These are phyloP conservation scores for Drosophila persimilis DNA, from an alignment of 1,140 invertebrate species.

Conservation along the genomic window DNA sequence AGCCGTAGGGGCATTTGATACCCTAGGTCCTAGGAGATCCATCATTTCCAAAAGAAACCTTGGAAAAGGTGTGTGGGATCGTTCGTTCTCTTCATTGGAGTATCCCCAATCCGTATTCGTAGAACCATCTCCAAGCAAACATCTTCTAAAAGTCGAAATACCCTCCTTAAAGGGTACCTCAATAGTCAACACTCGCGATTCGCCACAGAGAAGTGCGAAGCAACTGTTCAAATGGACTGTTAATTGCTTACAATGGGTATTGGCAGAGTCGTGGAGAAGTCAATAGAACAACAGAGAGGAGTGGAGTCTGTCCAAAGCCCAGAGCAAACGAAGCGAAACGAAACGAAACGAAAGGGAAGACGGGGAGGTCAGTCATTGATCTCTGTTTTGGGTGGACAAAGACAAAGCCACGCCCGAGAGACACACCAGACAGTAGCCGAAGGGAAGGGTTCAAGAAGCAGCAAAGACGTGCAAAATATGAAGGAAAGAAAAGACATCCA, in stretches of 20 bases:
- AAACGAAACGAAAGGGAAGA: constrained; percentile 8
- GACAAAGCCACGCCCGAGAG: background rate
- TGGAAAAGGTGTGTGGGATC: no score
- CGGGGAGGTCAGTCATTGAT: constrained; percentile 22
- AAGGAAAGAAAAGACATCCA: background rate
- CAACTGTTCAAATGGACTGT: constrained; percentile 21
- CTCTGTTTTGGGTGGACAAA: constrained; percentile 28
- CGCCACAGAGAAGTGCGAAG: constrained; percentile 17
- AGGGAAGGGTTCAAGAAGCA: background rate
- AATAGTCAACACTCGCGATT: constrained; percentile 17
- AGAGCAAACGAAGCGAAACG: background rate
- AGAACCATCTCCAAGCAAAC: no score
- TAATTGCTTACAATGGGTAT: constrained; percentile 45
- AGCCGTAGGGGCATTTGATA: no score
- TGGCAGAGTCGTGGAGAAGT: constrained; percentile 17
- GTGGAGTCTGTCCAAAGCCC: background rate
- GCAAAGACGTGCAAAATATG: background rate
- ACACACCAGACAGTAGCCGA: background rate
- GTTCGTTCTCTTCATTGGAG: no score
- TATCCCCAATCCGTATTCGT: no score
- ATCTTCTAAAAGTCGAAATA: no score
- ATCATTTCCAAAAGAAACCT: no score
- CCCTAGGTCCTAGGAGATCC: no score
- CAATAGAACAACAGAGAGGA: no score
- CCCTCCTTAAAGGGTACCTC: background rate